A percentile compares a stretch with the other conserved stretches of the same genome.
Evolutionary conservation across 2,888 invertebrate genomes (phyloP).

Genomic region (Diadegma fenestrale): DNA sequence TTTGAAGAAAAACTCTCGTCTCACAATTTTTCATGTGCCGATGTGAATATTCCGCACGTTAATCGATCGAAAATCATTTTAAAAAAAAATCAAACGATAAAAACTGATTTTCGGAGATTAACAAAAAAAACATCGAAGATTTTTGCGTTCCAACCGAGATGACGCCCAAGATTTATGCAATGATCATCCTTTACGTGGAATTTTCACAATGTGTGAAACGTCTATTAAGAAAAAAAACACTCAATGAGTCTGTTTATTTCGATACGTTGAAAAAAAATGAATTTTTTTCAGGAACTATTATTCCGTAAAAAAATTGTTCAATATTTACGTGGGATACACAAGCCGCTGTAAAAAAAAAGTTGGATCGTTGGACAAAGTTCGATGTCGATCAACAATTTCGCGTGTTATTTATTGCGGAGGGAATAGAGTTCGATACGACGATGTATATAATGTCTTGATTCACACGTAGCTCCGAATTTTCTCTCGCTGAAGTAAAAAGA

Average conservation of each 20-base stretch:
- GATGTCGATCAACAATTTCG: conserved; percentile 73
- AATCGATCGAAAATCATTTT: background rate
- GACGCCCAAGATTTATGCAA: background rate
- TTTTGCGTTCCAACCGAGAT: background rate
- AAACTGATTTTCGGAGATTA: background rate
- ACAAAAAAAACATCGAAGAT: background rate
- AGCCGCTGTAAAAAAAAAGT: conserved; percentile 69
- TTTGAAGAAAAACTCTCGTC: conserved; percentile 11
- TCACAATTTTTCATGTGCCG: background rate
- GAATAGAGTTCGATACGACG: conserved; percentile 10
- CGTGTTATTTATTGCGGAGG: conserved; percentile 29
- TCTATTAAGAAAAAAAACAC: background rate
- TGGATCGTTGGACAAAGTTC: conserved; percentile 58
- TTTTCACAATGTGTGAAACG: background rate
- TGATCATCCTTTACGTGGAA: background rate
- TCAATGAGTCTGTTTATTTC: background rate
- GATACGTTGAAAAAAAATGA: background rate
- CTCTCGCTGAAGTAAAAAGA: conserved; percentile 2
- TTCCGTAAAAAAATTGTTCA: background rate
- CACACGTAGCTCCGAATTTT: conserved; percentile 23
- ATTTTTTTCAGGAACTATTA: background rate
- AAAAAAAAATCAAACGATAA: background rate
- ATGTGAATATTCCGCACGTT: background rate
- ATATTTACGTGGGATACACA: background rate
- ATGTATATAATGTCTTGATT: conserved; percentile 50